Evolutionary conservation across 1,140 invertebrate genomes (phyloP).

Genomic region (Caenorhabditis inopinata): DNA sequence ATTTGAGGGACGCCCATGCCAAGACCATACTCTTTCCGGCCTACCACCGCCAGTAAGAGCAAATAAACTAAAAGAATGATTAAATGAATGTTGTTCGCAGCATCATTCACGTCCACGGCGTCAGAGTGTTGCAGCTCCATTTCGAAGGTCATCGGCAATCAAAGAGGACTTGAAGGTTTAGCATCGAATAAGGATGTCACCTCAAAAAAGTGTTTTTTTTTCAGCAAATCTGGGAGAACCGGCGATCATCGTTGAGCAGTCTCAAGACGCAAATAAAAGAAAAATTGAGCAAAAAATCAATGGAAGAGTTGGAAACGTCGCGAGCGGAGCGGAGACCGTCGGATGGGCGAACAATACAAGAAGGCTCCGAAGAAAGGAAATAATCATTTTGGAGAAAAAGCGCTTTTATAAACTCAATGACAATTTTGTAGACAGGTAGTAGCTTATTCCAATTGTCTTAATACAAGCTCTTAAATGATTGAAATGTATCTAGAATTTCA

Average conservation of each 20-base stretch:
- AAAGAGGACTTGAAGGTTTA: constrained; percentile 24
- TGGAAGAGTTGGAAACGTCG: background rate
- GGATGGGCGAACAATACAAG: no score
- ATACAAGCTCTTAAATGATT: no score
- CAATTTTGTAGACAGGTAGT: no score
- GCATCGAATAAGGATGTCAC: no score
- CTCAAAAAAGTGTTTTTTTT: no score
- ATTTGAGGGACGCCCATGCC: background rate
- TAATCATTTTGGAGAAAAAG: no score
- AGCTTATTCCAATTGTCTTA: no score
- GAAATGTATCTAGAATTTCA: no score
- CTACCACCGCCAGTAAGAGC: background rate
- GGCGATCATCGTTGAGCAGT: background rate
- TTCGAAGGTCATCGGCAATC: background rate
- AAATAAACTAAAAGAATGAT: no score
- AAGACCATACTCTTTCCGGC: background rate
- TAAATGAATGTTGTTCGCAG: background rate
- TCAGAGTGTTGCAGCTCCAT: background rate
- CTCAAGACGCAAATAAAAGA: constrained; percentile 1
- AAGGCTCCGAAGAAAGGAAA: no score
- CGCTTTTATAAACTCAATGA: no score
- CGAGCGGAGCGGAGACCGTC: background rate
- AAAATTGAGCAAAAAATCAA: background rate
- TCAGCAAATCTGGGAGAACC: background rate
- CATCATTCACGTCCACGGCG: background rate